A percentile compares a stretch with the other conserved stretches of the same genome.
These are phyloP conservation scores for Octodon degus DNA, from an alignment of 2,113 vertebrate species.

Conservation along the genomic window DNA sequence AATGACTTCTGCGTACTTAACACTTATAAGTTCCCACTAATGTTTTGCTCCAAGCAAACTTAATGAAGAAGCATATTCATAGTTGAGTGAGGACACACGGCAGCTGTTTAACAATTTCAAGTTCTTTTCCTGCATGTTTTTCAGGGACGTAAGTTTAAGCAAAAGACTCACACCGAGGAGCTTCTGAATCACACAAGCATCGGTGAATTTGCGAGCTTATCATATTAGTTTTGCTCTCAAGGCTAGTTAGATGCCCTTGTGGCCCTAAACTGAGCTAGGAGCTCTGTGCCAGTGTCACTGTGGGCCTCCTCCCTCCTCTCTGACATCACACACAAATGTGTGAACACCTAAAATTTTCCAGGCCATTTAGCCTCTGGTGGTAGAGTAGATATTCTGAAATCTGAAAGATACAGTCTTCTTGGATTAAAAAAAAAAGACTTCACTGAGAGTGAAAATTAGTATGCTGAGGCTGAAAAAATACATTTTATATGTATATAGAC, in stretches of 20 bases:
- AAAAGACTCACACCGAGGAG: background rate
- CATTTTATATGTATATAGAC: background rate
- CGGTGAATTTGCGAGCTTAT: background rate
- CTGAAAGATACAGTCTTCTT: too few species aligned
- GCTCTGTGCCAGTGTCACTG: background rate
- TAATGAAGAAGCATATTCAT: background rate
- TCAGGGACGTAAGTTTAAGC: background rate
- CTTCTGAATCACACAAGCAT: background rate
- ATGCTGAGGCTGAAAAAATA: background rate
- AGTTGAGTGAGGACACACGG: background rate
- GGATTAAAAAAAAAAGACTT: background rate
- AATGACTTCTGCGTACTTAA: background rate
- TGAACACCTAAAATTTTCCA: background rate
- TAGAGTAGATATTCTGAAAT: background rate
- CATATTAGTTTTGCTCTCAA: background rate
- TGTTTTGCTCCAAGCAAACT: background rate
- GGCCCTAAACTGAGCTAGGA: background rate
- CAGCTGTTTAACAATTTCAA: background rate
- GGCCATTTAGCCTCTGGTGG: background rate
- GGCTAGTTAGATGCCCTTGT: background rate
- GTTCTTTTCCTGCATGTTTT: background rate
- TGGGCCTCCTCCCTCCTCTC: background rate
- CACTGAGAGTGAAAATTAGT: background rate
- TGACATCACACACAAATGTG: background rate
- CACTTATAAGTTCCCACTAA: background rate